phyloP scores from a whole-genome alignment of 2,888 invertebrate species.

The Acrobasis repandana region DNA sequence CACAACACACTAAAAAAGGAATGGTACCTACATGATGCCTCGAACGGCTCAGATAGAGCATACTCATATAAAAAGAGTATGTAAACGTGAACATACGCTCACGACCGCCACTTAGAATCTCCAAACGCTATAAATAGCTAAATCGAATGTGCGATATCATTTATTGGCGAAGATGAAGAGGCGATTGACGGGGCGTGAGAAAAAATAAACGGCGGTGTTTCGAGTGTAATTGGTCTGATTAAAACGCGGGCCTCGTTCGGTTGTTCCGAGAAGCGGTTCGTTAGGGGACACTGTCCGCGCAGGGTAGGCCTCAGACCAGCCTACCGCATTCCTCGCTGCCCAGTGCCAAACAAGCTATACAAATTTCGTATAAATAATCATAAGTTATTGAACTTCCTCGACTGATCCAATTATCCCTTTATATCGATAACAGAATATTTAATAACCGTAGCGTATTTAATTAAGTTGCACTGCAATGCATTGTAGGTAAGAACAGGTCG shows the following conservation, averaged over 20 bases:
- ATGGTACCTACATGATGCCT: not conserved
- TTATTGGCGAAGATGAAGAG: constrained; percentile 14
- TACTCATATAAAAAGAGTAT: not conserved
- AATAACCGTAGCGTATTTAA: no score
- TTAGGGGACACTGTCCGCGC: constrained; percentile 67
- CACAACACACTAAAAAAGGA: no score
- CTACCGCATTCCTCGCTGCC: constrained; percentile 49
- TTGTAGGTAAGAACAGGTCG: constrained; percentile 53
- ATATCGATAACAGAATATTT: not conserved
- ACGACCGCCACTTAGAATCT: constrained; percentile 13
- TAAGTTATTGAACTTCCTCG: constrained; percentile 8
- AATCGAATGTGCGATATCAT: constrained; percentile 21
- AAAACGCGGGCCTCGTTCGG: constrained; percentile 72
- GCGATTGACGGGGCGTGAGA: constrained; percentile 52
- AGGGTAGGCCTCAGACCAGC: constrained; percentile 47
- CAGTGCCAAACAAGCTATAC: constrained; percentile 7
- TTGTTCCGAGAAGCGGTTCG: constrained; percentile 74
- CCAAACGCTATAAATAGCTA: constrained; percentile 15
- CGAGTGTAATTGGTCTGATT: constrained; percentile 79
- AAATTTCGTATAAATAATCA: constrained; percentile 4
- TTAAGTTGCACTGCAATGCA: constrained; percentile 57
- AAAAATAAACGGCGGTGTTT: constrained; percentile 66
- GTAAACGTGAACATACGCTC: not conserved
- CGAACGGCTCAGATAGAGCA: not conserved
- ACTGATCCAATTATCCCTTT: not conserved